Evolutionary conservation across 2,888 invertebrate species (phyloP).

Genomic region (Mactromeris polynyma): DNA sequence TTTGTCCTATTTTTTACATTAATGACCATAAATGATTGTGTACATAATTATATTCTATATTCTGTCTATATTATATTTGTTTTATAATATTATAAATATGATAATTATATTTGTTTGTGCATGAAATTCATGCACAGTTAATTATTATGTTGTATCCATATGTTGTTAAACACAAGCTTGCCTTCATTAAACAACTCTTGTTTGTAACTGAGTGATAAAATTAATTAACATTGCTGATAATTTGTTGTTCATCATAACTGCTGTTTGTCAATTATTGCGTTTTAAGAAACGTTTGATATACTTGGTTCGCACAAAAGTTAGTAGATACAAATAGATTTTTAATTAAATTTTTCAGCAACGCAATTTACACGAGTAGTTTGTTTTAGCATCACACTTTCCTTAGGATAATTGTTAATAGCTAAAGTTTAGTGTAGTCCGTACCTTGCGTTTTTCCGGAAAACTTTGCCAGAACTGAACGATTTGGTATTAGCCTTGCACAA

Average conservation of each 20-base stretch:
- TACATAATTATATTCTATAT: no score
- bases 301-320: neutral
- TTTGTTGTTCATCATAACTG: neutral
- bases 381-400: no score
- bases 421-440: no score
- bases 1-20: no score
- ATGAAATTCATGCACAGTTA: neutral
- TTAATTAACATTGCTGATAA: neutral
- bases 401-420: no score
- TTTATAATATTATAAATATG: conserved; percentile 12
- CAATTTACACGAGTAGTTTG: no score
- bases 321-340: neutral
- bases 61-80: neutral
- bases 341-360: no score
- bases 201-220: neutral
- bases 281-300: neutral
- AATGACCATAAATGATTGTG: no score
- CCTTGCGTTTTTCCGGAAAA: no score
- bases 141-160: neutral
- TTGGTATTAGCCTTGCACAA: no score
- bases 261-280: neutral
- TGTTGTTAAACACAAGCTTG: conserved; percentile 25
- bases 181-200: neutral
- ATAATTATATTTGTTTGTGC: neutral
- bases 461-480: no score